phyloP scores from a whole-genome alignment of 2,113 vertebrate species.

The Pica pica region DNA sequence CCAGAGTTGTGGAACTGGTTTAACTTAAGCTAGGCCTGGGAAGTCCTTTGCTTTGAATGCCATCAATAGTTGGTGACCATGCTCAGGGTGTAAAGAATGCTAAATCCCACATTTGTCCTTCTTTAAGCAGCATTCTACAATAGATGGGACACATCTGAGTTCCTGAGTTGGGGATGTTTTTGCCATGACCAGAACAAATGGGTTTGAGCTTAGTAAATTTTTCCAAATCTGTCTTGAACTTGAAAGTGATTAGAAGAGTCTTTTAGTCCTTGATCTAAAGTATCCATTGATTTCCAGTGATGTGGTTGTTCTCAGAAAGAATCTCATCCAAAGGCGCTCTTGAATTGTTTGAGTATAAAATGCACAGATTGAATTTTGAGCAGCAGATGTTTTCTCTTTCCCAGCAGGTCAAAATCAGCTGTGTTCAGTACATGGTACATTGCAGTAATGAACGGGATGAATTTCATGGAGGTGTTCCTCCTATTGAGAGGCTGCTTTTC shows the following conservation, averaged over 20 bases:
- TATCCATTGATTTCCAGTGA: not conserved
- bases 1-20: not conserved
- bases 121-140: not conserved
- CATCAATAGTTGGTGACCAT: not conserved
- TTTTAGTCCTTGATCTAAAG: not conserved
- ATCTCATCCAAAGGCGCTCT: not conserved
- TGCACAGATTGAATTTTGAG: not conserved
- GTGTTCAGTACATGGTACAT: not conserved
- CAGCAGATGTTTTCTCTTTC: not conserved
- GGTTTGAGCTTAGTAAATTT: not conserved
- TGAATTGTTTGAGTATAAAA: not conserved
- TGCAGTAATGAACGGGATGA: not conserved
- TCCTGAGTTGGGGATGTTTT: not conserved
- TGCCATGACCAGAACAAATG: not conserved
- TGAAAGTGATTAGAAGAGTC: not conserved
- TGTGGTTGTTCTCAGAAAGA: not conserved
- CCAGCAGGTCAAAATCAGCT: not conserved
- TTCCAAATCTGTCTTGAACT: not conserved
- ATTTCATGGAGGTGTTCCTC: not conserved
- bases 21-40: not conserved
- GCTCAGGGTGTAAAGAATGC: not conserved
- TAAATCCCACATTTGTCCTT: not conserved
- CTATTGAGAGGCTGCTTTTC: not conserved
- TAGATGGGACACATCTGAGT: not conserved
- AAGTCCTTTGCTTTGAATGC: not conserved